Base-by-base conservation (phyloP, 2,113 vertebrate species). In the Rhinoptilus africanus region DNA sequence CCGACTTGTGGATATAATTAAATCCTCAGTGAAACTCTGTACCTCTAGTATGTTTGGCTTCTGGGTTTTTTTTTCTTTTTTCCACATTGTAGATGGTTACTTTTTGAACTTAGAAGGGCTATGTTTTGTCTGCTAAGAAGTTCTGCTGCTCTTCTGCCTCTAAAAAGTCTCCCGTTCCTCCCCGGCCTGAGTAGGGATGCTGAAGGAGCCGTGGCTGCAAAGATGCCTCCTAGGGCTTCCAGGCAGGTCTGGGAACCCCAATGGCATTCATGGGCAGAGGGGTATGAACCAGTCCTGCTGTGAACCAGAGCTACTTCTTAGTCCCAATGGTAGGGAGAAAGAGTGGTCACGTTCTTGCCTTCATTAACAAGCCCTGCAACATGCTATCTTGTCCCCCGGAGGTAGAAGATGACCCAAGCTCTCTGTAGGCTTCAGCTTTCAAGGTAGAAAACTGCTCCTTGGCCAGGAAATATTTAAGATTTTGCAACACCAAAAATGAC, bases 351-450 rank as follows among this genome's bases (percentile, higher is more conserved):
- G 28, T 24, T 53, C 67, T 63, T 62, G 56, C 13, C 27, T 63
- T 7, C 23, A 0, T 41, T 79, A 45, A 73, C 30, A 86, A 41
- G 30, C 10, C n/a, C 53, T 48, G 8, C 32, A 54, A 8, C 5
- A 1, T 53, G 60, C 34, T 1, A 1, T 43, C n/a, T 11, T n/a
- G 7, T 32, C 15, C 28, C 10, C 13, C 27, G 30, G 48, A 51
- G 28, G 41, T 2, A 35, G 53, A 56, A 41, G 43, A 26, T 34
- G 50, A 24, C 20, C n/a, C 13, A 37, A 64, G 37, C 16, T 48
- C 15, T 22, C 24, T 67, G 21, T 41, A 35, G 54, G 15, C 48
- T 63, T 63, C 32, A 30, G 8, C 8, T 67, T 28, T 69, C 24
- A 21, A 18, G 8, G 12, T 6, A 18, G 28, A 48, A 66, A 54